Percentiles rank a stretch among this genome's conserved stretches.
Evolutionary conservation across 2,113 vertebrate species (phyloP).

Genomic region (Rhipidura dahli): DNA sequence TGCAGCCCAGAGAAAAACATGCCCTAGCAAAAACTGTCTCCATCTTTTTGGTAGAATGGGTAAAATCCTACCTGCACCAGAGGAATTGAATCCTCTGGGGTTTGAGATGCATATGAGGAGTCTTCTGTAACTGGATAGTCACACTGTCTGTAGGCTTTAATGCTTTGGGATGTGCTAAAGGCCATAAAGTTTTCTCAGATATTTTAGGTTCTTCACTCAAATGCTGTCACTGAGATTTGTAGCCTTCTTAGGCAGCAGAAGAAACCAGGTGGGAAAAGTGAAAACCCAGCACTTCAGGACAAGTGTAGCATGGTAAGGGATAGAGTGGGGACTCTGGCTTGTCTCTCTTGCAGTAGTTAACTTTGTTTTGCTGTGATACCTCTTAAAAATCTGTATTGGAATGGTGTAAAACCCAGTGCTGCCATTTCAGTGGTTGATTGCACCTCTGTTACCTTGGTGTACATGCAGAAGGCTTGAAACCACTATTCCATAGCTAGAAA

Average conservation of each 20-base stretch:
- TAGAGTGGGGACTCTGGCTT: neutral
- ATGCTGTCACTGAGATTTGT: rapidly evolving
- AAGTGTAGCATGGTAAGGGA: neutral
- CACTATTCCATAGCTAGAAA: neutral
- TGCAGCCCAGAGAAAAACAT: neutral
- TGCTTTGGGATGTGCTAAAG: neutral
- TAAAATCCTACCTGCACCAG: neutral
- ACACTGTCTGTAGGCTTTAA: neutral
- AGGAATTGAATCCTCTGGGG: neutral
- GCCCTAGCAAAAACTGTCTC: neutral
- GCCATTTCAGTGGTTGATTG: neutral
- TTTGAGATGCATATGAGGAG: neutral
- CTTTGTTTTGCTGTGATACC: neutral
- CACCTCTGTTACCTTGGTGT: neutral
- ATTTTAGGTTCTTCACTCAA: neutral
- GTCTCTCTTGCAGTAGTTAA: neutral
- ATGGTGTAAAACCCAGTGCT: neutral
- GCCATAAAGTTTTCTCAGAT: neutral
- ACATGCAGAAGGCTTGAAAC: neutral
- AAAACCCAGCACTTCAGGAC: neutral
- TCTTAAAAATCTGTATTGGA: neutral
- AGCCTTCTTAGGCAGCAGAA: neutral
- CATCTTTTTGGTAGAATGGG: neutral
- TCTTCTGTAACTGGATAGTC: neutral
- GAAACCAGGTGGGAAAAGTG: neutral